These are phyloP conservation scores for Neogale vison DNA, from an alignment of 2,113 vertebrate species.

Conservation along the genomic window DNA sequence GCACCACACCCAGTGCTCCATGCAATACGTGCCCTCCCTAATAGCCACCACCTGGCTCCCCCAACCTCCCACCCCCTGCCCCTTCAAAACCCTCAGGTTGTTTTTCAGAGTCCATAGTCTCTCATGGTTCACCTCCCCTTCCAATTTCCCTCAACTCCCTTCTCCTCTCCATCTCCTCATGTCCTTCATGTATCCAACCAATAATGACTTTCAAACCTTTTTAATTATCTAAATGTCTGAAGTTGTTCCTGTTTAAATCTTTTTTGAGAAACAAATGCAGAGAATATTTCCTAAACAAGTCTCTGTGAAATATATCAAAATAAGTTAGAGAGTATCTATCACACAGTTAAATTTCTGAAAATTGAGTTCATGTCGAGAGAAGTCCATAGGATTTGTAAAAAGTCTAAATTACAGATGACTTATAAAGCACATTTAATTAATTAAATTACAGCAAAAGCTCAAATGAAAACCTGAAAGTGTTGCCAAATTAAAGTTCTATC, in stretches of 20 bases:
- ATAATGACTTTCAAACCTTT: not conserved
- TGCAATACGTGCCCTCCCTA: too few relatives aligned
- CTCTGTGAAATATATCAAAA: constrained; percentile 1
- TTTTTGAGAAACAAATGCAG: not conserved
- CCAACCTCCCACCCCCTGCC: too few relatives aligned
- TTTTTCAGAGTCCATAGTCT: too few relatives aligned
- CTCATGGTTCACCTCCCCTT: too few relatives aligned
- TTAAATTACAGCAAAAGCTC: not conserved
- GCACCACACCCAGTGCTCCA: too few relatives aligned
- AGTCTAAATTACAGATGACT: not conserved
- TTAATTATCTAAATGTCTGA: constrained; percentile 4
- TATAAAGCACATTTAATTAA: not conserved
- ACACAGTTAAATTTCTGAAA: constrained; percentile 27
- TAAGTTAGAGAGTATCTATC: not conserved
- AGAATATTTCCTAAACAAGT: not conserved
- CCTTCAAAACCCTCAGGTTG: too few relatives aligned
- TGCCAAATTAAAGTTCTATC: not conserved
- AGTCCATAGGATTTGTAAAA: not conserved
- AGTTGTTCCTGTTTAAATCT: not conserved
- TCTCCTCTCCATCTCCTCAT: too few relatives aligned
- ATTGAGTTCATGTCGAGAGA: not conserved
- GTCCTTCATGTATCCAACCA: not conserved
- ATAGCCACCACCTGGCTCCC: too few relatives aligned
- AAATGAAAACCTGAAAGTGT: constrained; percentile 34
- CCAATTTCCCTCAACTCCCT: too few relatives aligned